phyloP scores from a whole-genome alignment of 2,113 vertebrate genomes.

The Cichladusa arquata region DNA sequence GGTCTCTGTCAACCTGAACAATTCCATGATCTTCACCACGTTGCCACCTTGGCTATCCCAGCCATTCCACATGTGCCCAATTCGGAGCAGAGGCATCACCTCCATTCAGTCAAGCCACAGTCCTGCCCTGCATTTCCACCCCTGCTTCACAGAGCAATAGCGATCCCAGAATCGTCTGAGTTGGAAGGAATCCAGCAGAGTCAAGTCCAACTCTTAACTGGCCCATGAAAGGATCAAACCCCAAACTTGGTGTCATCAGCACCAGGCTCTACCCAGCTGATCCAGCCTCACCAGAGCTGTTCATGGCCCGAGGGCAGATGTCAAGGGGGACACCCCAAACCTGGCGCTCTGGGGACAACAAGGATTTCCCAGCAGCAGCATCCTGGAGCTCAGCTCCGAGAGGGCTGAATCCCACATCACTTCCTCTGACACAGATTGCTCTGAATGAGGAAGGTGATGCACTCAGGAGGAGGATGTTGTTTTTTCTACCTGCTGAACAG shows the following conservation, averaged over 20 bases:
- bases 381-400: not conserved
- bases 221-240: not conserved
- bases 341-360: fast-evolving
- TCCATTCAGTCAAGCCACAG: not conserved
- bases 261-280: not conserved
- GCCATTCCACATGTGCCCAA: not conserved
- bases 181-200: not conserved
- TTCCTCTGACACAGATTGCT: not conserved
- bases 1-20: not conserved
- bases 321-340: not conserved
- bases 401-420: not conserved
- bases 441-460: not conserved
- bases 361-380: not conserved
- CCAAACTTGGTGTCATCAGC: not conserved
- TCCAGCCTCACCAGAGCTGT: fast-evolving
- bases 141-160: not conserved
- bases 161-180: not conserved
- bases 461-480: not conserved
- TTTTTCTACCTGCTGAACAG: slow-evolving; percentile 12
- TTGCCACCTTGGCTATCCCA: not conserved
- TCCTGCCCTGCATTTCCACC: not conserved
- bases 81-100: fast-evolving
- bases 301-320: fast-evolving
- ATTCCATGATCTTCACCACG: not conserved
- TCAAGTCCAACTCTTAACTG: not conserved